These are phyloP conservation scores for Geotrupes spiniger DNA, from an alignment of 2,888 invertebrate genomes.

Conservation along the genomic window DNA sequence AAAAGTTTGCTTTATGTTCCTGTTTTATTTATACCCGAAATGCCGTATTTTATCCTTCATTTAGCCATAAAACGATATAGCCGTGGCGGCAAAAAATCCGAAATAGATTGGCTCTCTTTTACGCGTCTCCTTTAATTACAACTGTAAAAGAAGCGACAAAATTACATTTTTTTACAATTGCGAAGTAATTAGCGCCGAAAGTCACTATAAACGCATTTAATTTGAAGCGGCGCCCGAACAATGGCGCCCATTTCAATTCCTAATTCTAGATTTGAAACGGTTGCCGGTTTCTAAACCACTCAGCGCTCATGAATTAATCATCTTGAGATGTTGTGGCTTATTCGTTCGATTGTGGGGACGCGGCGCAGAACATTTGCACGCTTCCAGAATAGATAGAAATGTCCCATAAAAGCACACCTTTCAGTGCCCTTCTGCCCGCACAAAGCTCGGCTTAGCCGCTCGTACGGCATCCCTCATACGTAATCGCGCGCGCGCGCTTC, in stretches of 20 bases:
- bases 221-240: constrained; percentile 10
- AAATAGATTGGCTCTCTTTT: too few species aligned
- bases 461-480: constrained; percentile 11
- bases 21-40: too few species aligned
- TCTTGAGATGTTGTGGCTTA: constrained; percentile 47
- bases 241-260: constrained; percentile 39
- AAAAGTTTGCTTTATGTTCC: too few species aligned
- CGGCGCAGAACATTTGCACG: constrained; percentile 22
- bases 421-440: constrained; percentile 16
- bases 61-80: too few species aligned
- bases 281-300: constrained; percentile 46
- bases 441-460: constrained; percentile 6
- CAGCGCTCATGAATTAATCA: constrained; percentile 49
- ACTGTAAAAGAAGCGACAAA: too few species aligned
- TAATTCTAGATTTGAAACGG: constrained; percentile 47
- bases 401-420: constrained; percentile 21
- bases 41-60: too few species aligned
- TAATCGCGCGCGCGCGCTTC: constrained; percentile 2
- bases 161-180: too few species aligned
- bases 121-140: too few species aligned
- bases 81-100: too few species aligned
- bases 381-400: constrained; percentile 26
- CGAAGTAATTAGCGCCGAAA: too few species aligned
- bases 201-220: constrained; percentile 8
- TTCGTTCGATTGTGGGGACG: constrained; percentile 31